A percentile compares a stretch with the other conserved stretches of the same genome.
phyloP scores from a whole-genome alignment of 2,888 invertebrate genomes.

The Cephus sareptanus region DNA sequence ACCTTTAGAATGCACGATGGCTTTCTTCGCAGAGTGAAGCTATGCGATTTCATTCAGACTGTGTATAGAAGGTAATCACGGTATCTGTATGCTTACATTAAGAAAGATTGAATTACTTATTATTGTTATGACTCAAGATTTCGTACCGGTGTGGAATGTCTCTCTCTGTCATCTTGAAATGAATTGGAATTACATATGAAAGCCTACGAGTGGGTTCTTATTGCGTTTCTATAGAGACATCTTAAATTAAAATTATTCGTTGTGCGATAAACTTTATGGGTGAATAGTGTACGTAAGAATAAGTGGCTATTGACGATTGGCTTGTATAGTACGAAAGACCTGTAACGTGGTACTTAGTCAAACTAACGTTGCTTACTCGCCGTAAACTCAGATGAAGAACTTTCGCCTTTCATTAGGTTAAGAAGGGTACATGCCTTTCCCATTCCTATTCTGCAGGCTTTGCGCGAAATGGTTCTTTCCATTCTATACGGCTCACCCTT shows the following conservation, averaged over 20 bases:
- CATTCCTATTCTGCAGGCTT: neutral
- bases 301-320: neutral
- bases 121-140: neutral
- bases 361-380: neutral
- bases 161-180: neutral
- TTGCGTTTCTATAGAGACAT: neutral
- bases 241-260: neutral
- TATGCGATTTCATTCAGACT: neutral
- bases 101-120: neutral
- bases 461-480: neutral
- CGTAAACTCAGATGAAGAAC: slow-evolving; percentile 2
- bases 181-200: neutral
- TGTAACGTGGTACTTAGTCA: neutral
- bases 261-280: neutral
- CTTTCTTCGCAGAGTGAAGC: neutral
- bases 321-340: neutral
- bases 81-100: neutral
- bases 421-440: slow-evolving; percentile 9
- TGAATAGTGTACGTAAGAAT: neutral
- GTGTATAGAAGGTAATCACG: neutral
- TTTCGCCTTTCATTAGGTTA: slow-evolving; percentile 13
- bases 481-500: slow-evolving; percentile 11
- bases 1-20: neutral
- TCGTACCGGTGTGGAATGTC: neutral
- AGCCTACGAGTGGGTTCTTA: neutral